Percentiles rank a stretch among this genome's conserved stretches.
Evolutionary conservation across 23 tunicate genomes (phyloP).

Genomic region (Phallusia fumigata): DNA sequence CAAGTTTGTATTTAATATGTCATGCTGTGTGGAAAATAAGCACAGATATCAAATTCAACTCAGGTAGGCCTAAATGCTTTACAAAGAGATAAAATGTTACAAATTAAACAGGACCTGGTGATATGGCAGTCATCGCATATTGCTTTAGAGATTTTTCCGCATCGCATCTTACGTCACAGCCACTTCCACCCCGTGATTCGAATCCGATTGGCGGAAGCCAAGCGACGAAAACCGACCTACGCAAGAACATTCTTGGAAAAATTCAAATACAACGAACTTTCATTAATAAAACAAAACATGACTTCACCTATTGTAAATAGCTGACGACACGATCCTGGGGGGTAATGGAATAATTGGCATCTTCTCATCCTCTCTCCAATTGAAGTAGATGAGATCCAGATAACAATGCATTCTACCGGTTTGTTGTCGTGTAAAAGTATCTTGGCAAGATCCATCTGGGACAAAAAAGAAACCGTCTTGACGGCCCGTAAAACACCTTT

Average conservation of each 20-base stretch:
- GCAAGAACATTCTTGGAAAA: no score
- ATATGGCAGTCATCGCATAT: conserved; percentile 13
- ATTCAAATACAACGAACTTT: background rate
- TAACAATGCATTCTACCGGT: conserved; percentile 38
- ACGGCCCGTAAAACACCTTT: no score
- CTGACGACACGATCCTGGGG: conserved; percentile 13
- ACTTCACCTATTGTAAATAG: conserved; percentile 4
- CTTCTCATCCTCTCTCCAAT: conserved; percentile 18
- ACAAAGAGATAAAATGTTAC: background rate
- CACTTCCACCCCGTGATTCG: background rate
- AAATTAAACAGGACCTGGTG: background rate
- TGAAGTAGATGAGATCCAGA: conserved; percentile 15
- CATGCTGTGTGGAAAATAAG: no score
- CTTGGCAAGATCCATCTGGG: conserved; percentile 39
- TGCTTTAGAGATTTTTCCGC: conserved; percentile 16
- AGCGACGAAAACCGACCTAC: conserved; percentile 1
- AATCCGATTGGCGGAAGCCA: conserved; percentile 27
- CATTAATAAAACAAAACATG: background rate
- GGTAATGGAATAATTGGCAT: conserved; percentile 15
- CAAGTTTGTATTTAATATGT: no score
- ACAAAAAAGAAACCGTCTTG: no score
- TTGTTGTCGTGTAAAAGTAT: conserved; percentile 30
- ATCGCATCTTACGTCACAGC: conserved; percentile 24
- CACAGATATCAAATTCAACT: no score
- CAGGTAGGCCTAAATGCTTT: no score